Evolutionary conservation across 2,888 invertebrate species (phyloP).

Genomic region (Campoplex capitator): DNA sequence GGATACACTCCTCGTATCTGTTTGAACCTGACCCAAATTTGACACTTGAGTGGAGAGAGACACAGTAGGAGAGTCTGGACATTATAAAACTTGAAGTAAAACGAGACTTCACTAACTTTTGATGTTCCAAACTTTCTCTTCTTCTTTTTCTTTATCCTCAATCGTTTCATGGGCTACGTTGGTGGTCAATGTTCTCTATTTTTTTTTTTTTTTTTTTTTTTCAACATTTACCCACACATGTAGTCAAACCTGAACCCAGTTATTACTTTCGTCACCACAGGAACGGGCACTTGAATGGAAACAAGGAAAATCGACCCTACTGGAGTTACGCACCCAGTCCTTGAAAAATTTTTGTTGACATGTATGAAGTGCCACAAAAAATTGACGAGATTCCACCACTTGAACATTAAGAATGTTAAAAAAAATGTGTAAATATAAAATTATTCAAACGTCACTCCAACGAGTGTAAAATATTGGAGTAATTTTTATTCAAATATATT

Average conservation of each 20-base stretch:
- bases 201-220: slow-evolving; percentile 24
- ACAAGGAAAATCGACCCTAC: slow-evolving; percentile 20
- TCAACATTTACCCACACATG: not conserved
- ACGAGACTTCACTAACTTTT: slow-evolving; percentile 41
- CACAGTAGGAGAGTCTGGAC: slow-evolving; percentile 40
- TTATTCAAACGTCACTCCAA: not conserved
- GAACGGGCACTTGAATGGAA: slow-evolving; percentile 12
- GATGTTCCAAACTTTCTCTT: slow-evolving; percentile 61
- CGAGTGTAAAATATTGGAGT: not conserved
- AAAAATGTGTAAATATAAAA: not conserved
- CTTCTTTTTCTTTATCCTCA: not conserved
- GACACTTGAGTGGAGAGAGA: slow-evolving; percentile 53
- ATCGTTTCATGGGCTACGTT: slow-evolving; percentile 46
- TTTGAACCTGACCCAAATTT: slow-evolving; percentile 63
- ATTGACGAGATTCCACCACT: not conserved
- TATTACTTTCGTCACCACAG: slow-evolving; percentile 12
- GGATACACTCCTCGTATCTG: slow-evolving; percentile 31
- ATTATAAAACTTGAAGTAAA: slow-evolving; percentile 50
- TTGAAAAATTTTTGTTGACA: not conserved
- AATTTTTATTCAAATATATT: not conserved
- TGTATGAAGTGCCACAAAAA: not conserved
- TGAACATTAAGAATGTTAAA: not conserved
- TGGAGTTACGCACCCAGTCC: not conserved
- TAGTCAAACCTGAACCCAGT: not conserved
- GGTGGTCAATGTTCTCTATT: slow-evolving; percentile 54